A percentile compares a stretch with the other conserved stretches of the same genome.
These are phyloP conservation scores for Tromatobia lineatoria DNA, from an alignment of 2,888 invertebrate species.

Conservation along the genomic window DNA sequence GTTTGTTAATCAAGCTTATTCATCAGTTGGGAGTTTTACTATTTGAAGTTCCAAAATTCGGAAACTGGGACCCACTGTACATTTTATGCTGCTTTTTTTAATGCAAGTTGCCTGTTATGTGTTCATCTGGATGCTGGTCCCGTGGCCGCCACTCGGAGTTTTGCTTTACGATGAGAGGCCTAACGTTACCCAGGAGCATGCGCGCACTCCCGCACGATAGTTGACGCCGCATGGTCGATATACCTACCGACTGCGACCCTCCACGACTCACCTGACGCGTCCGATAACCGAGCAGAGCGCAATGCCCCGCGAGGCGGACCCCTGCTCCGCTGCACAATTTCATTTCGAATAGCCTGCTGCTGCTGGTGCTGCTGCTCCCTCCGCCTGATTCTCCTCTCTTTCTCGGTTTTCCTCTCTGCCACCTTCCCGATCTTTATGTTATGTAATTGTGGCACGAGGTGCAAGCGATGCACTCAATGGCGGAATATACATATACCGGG, in stretches of 20 bases:
- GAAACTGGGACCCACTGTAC: too few relatives aligned
- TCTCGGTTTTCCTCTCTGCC: constrained; percentile 20
- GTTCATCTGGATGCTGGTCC: constrained; percentile 31
- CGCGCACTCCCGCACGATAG: constrained; percentile 45
- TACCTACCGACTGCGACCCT: constrained; percentile 44
- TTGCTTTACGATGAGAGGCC: constrained; percentile 34
- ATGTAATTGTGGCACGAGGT: constrained; percentile 5
- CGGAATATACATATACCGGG: not conserved
- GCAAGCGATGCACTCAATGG: constrained; percentile 8
- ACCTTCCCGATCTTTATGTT: constrained; percentile 31
- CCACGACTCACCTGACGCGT: constrained; percentile 67
- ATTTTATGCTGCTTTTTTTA: too few relatives aligned
- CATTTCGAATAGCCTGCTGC: constrained; percentile 57
- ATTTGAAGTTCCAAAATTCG: too few relatives aligned
- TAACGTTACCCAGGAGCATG: constrained; percentile 46
- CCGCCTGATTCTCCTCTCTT: constrained; percentile 5
- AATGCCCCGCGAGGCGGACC: constrained; percentile 40
- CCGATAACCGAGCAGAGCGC: constrained; percentile 65
- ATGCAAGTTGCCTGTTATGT: not conserved
- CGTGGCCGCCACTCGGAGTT: constrained; percentile 11
- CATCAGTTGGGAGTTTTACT: too few relatives aligned
- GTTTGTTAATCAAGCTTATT: too few relatives aligned
- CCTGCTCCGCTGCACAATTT: constrained; percentile 62
- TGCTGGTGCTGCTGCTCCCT: not conserved
- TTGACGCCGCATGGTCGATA: constrained; percentile 63